Base-by-base conservation (phyloP, 2,888 invertebrate species). In the Smittia aterrima region DNA sequence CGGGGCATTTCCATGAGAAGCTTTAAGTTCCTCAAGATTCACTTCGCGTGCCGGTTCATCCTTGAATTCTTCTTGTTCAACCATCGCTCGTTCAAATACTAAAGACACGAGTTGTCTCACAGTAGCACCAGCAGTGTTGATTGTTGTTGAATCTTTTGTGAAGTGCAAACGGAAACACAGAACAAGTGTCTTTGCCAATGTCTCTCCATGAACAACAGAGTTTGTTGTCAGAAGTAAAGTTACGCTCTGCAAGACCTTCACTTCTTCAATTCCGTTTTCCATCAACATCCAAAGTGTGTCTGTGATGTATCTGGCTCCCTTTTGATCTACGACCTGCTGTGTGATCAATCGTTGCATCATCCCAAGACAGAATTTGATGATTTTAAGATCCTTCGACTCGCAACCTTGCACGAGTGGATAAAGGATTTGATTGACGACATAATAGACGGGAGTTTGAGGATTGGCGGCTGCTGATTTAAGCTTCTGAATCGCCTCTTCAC, bases 381-480 rank as follows among this genome's bases (percentile, higher is more conserved):
- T 92, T 86, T 97, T 97, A 71, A 93, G 87, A 83, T 97, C 96
- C 84, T 95, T 97, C 25, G 97, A 96, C 82, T 98, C 97, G 85
- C 98, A 98, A 80, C 96, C 98, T 85, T 98, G 93, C 38, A 98
- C 93, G 77, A 99, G 86, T 0, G 98, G 98, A 83, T 97, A 96
- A 75, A 99, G 85, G 78, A 99, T 93, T 85, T 98, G 98, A 80
- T 93, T 92, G 76, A 96, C 93, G 22, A 95, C 91, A 81, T 93
- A 92, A 80, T 91, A 91, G 74, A 96, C 86, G n/a, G 93, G 92
- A 77, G 89, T 88, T 81, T 92, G 90, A 9, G 92, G 90, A 79
- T 90, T 89, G 78, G 88, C 87, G 53, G 91, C 85, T 11, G 92
- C 91, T 78, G 91, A 88, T 76, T 93, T 87, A 66, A 98, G 83